Conservation (phyloP, 2,113 vertebrate genomes). For the Saccopteryx bilineata region DNA sequence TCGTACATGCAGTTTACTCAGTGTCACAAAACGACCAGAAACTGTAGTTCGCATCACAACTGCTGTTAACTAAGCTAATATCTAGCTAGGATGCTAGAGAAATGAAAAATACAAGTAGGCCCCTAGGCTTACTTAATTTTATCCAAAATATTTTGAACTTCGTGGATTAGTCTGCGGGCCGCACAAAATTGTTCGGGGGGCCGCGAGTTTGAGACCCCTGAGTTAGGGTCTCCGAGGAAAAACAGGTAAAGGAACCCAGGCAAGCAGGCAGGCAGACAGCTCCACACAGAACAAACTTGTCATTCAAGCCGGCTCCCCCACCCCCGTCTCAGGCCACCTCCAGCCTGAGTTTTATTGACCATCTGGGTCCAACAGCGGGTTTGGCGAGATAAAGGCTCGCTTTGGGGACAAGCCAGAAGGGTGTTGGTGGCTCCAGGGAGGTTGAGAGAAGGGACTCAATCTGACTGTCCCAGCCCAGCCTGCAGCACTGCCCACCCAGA, state of each 20-base stretch:
- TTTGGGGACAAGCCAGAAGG: not conserved
- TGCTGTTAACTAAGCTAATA: too few species aligned
- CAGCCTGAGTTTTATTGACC: not conserved
- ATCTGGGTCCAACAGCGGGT: not conserved
- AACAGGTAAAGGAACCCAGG: not conserved
- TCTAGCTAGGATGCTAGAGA: too few species aligned
- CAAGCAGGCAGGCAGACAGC: not conserved
- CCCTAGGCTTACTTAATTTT: too few species aligned
- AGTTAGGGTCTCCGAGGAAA: not conserved
- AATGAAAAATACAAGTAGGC: too few species aligned
- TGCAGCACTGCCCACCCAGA: not conserved
- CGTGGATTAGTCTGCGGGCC: too few species aligned
- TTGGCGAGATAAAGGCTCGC: not conserved
- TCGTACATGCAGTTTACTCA: too few species aligned
- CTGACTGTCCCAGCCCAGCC: not conserved
- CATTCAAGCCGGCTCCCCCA: not conserved
- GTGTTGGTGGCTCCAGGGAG: not conserved
- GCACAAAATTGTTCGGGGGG: too few species aligned
- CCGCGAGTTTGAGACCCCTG: too few species aligned
- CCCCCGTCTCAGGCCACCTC: not conserved
- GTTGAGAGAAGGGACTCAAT: not conserved
- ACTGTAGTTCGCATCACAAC: too few species aligned
- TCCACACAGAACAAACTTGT: rapidly evolving
- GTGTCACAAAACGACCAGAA: too few species aligned
- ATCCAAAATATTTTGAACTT: too few species aligned